Percentiles rank a stretch among this genome's conserved stretches.
Evolutionary conservation across 2,888 invertebrate species (phyloP).

Genomic region (Incurvaria masculella): DNA sequence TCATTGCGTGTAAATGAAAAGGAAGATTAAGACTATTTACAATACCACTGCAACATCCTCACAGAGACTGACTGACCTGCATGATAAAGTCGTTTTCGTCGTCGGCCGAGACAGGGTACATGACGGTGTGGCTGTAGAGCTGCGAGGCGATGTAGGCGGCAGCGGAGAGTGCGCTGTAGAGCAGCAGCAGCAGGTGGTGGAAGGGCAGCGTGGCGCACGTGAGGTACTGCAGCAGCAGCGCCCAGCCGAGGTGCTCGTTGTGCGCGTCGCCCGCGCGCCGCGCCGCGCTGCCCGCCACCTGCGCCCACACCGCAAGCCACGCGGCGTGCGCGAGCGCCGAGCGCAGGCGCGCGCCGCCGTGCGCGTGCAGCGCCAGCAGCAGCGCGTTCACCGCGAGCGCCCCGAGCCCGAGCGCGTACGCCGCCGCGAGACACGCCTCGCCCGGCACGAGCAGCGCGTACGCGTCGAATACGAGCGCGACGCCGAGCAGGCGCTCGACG

Average conservation of each 20-base stretch:
- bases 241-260: constrained; percentile 71
- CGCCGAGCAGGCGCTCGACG: constrained; percentile 34
- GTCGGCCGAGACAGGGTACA: neutral
- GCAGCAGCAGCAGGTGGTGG: constrained; percentile 29
- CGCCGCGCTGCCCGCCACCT: constrained; percentile 38
- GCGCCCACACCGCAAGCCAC: constrained; percentile 59
- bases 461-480: constrained; percentile 34
- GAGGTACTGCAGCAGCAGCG: constrained; percentile 69
- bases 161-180: neutral
- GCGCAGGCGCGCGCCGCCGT: constrained; percentile 31
- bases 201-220: constrained; percentile 73
- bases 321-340: constrained; percentile 61
- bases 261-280: constrained; percentile 48
- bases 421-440: constrained; percentile 31
- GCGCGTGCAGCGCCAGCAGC: constrained; percentile 26
- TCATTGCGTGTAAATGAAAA: too few species aligned
- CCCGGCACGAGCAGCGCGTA: constrained; percentile 40
- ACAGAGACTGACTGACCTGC: too few species aligned
- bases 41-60: too few species aligned
- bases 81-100: neutral
- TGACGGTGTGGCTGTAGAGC: constrained; percentile 27
- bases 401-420: constrained; percentile 28
- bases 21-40: too few species aligned
- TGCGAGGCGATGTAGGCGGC: neutral
- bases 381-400: constrained; percentile 27